These are phyloP conservation scores for Hyles euphorbiae DNA, from an alignment of 1,140 invertebrate genomes.

Conservation along the genomic window DNA sequence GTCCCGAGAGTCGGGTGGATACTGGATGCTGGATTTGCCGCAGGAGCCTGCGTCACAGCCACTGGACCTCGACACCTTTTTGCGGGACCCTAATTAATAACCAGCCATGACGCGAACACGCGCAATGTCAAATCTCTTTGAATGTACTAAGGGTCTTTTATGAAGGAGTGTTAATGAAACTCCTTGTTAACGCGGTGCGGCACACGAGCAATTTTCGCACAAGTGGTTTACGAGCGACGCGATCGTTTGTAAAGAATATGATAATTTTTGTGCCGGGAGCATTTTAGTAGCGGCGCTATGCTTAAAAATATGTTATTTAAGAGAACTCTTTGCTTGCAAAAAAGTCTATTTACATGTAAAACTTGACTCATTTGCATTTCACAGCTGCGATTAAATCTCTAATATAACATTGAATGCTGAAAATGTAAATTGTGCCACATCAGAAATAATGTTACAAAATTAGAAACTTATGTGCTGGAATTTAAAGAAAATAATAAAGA, in stretches of 20 bases:
- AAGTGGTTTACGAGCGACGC: not conserved
- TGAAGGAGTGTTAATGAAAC: constrained; percentile 14
- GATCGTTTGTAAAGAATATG: not conserved
- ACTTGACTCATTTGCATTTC: no score
- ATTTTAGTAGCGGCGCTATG: not conserved
- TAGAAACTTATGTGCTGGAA: no score
- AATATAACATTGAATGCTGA: no score
- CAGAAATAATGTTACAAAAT: no score
- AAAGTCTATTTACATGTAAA: no score
- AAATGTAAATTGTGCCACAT: no score
- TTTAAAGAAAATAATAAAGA: no score
- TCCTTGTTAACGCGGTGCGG: not conserved
- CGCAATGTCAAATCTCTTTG: constrained; percentile 40
- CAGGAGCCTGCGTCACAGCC: constrained; percentile 65
- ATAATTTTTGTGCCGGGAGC: not conserved
- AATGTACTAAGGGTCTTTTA: constrained; percentile 13
- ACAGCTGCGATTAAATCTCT: no score
- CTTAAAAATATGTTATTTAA: not conserved
- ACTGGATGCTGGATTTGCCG: constrained; percentile 51
- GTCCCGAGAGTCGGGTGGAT: constrained; percentile 38
- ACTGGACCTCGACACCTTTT: constrained; percentile 61
- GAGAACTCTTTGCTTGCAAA: not conserved
- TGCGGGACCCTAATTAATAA: constrained; percentile 66
- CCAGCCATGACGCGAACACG: constrained; percentile 46
- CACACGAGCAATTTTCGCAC: not conserved